Percentiles rank a stretch among this genome's conserved stretches.
These are phyloP conservation scores for Drosophila micromelanica DNA, from an alignment of 1,140 invertebrate genomes.

Conservation along the genomic window DNA sequence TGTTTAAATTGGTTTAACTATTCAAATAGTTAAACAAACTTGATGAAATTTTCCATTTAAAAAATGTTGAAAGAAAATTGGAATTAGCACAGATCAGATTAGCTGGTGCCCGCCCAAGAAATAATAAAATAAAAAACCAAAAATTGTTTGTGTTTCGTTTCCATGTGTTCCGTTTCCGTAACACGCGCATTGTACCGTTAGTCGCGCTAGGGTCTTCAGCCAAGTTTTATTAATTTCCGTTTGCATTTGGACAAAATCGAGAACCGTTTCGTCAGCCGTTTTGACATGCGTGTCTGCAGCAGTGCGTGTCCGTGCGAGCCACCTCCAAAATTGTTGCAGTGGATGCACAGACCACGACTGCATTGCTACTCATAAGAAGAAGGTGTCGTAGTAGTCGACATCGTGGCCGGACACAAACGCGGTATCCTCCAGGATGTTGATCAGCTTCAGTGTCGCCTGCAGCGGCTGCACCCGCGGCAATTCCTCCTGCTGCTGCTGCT, in stretches of 20 bases:
- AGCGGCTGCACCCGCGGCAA: constrained; percentile 53
- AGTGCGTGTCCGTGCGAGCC: constrained; percentile 36
- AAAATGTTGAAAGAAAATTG: too few relatives aligned
- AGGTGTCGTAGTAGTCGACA: constrained; percentile 81
- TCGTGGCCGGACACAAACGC: constrained; percentile 79
- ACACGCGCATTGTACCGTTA: constrained; percentile 31
- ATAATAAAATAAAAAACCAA: constrained; percentile 15
- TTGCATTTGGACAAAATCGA: constrained; percentile 30
- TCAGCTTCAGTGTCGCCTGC: constrained; percentile 66
- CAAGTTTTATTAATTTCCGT: constrained; percentile 60
- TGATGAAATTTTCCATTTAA: too few relatives aligned
- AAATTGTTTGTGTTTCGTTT: constrained; percentile 41
- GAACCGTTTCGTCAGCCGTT: constrained; percentile 32
- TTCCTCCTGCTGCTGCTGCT: constrained; percentile 6
- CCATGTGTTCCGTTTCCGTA: constrained; percentile 43
- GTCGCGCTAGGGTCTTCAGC: constrained; percentile 41
- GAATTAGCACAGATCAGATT: too few relatives aligned
- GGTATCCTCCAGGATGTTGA: constrained; percentile 75
- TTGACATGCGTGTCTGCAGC: constrained; percentile 34
- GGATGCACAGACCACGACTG: constrained; percentile 49
- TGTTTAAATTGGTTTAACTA: too few relatives aligned
- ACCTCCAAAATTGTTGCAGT: not conserved
- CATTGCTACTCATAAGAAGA: constrained; percentile 78
- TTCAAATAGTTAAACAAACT: too few relatives aligned
- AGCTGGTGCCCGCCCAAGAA: not conserved